Base-by-base conservation (phyloP, 1,140 invertebrate species). In the Drosophila grimshawi region DNA sequence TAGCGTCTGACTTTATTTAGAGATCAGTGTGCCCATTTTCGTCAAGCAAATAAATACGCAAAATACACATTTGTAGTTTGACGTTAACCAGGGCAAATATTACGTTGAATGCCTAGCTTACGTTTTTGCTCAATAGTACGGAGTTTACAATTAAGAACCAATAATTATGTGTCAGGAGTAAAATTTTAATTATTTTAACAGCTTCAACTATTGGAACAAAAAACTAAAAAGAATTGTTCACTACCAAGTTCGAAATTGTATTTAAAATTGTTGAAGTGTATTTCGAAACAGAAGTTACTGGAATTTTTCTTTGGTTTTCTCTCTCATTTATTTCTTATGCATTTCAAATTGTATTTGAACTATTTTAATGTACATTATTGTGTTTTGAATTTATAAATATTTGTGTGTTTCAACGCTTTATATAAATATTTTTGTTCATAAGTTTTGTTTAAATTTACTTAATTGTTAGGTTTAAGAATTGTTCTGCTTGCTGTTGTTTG, bases 331-430 rank as follows among this genome's bases (percentile, higher is more conserved):
- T 82, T 86, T 35, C 65, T 86, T 76, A 82, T 86, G 76, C 80
- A 88, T 86, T 64, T 86, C 83, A 86, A 86, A 86, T 86, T 86
- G 78, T 88, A 86, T 86, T 86, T 86, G 83, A 86, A 88, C 86
- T 86, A 86, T 86, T 59, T 68, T 86, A 86, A 83, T 86, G 67
- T 86, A 86, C 80, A 88, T 79, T 86, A 86, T 86, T 81, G 79
- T 81, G 78, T 86, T 86, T 71, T 52, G 30, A 82, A 64, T 88
- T 81, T 60, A 86, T 88, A 88, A 86, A 86, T 82, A 82, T 78
- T 59, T 80, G 77, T 80, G 80, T 81, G 71, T 78, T 69, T 86
- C 67, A 88, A 86, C 79, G 71, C 49, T 61, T 76, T 82, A 75
- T 78, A 70, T 69, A 75, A 83, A 71, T 67, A 81, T 67, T 69